These are phyloP conservation scores for Tenthredo distinguenda DNA, from an alignment of 2,888 invertebrate genomes.

Conservation along the genomic window DNA sequence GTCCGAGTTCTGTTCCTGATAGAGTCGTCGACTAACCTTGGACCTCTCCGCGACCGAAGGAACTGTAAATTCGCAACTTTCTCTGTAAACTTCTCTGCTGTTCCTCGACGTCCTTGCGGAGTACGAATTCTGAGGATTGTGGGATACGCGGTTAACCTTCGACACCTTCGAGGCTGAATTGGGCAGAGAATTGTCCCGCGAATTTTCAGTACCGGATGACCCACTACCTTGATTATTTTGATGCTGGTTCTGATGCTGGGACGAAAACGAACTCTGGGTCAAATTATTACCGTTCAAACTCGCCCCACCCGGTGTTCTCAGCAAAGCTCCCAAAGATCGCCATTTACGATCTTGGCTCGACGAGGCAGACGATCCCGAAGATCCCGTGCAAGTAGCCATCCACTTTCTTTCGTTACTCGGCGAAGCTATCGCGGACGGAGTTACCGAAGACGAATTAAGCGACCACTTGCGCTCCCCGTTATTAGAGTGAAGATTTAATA, in stretches of 20 bases:
- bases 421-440: slow-evolving; percentile 55
- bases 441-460: slow-evolving; percentile 59
- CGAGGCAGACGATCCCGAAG: slow-evolving; percentile 65
- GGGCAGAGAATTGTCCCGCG: slow-evolving; percentile 39
- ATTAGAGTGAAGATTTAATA: slow-evolving; percentile 50
- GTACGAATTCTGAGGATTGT: slow-evolving; percentile 67
- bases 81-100: slow-evolving; percentile 64
- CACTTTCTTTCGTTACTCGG: slow-evolving; percentile 69
- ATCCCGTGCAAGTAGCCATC: slow-evolving; percentile 66
- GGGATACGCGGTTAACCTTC: slow-evolving; percentile 55
- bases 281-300: slow-evolving; percentile 62
- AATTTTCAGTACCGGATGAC: slow-evolving; percentile 2
- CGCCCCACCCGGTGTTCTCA: slow-evolving; percentile 70
- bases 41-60: slow-evolving; percentile 61
- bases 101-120: slow-evolving; percentile 68
- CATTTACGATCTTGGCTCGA: slow-evolving; percentile 76
- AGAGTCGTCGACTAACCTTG: slow-evolving; percentile 71
- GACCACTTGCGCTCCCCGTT: slow-evolving; percentile 71
- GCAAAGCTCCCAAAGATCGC: slow-evolving; percentile 78
- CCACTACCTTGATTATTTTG: not conserved
- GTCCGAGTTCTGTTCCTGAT: slow-evolving; percentile 65
- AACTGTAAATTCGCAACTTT: slow-evolving; percentile 67
- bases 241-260: slow-evolving; percentile 60
- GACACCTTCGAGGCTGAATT: slow-evolving; percentile 56
- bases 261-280: slow-evolving; percentile 66